phyloP scores from a whole-genome alignment of 2,113 vertebrate genomes.

The Burhinus oedicnemus region DNA sequence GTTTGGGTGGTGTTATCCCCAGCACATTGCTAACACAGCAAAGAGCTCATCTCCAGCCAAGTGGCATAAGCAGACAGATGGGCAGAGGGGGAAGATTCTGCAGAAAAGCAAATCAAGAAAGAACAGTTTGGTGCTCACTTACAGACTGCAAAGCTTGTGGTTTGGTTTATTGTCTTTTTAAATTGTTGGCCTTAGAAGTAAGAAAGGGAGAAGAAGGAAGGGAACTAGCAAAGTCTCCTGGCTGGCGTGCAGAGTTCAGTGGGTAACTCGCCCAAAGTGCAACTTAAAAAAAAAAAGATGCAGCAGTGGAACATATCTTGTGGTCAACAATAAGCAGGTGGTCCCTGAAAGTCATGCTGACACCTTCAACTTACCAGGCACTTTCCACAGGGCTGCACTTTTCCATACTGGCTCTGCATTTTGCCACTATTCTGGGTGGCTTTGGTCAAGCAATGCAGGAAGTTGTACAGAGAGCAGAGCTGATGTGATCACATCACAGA shows the following conservation, averaged over 20 bases:
- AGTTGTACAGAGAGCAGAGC: background rate
- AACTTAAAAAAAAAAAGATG: background rate
- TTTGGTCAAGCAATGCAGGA: background rate
- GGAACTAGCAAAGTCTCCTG: background rate
- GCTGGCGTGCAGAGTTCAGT: background rate
- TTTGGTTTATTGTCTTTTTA: background rate
- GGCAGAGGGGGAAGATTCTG: background rate
- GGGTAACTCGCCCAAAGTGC: too few species aligned
- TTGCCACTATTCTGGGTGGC: too few species aligned
- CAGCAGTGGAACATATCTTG: background rate
- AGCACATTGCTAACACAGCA: background rate
- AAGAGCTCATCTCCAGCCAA: background rate
- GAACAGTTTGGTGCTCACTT: background rate
- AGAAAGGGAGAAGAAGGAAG: background rate
- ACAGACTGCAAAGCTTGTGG: background rate
- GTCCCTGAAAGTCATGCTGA: accelerated
- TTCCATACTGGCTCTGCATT: accelerated
- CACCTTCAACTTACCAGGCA: accelerated
- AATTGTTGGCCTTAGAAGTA: background rate
- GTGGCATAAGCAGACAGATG: background rate
- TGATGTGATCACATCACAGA: background rate
- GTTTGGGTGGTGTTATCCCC: background rate
- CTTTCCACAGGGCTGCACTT: background rate
- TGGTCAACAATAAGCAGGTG: background rate
- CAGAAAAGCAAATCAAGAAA: background rate